Evolutionary conservation across 1,140 invertebrate species (phyloP), one percentile per base, ranked within the genome.

Genomic region (Chelonus insularis): DNA sequence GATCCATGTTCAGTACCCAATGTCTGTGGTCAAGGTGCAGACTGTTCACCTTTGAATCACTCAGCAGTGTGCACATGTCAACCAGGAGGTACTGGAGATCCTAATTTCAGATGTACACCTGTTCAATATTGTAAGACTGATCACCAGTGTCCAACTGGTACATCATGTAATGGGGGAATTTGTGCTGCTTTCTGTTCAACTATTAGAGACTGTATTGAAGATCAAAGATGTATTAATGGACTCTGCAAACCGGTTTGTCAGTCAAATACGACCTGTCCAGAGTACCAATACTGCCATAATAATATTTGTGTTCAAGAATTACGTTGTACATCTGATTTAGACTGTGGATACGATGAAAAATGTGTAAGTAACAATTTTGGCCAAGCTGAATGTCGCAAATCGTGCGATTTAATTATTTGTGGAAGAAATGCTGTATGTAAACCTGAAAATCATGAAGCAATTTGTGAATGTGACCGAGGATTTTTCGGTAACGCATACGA

Each of bases 41-140:
- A 86, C 47, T 94, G 92, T 71, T 79, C 79, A 9, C 83, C 89
- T 0, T 81, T 83, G 52, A 91, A 89, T 72, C 90, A 92, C 66
- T 84, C 88, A n/a, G 89, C 88, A 1, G 82, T 90, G 9, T 96
- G 94, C 71, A 86, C 85, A 4, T 96, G 94, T 74, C 80, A 87
- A 71, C 82, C 90, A 12, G 93, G 92, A 14, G 90, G 86, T 58
- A 93, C 92, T 7, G 93, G 94, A 47, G 91, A 95, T 80, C 90
- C 94, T 12, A 88, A 90, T 57, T 81, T 93, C 25, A 92, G 92
- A 7, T 94, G 92, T 72, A 87, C 91, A 34, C 84, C 86, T 2
- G 81, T 93, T 32, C 89, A 92, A 64, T 92, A 91, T 68, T 95
- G 93, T 72, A 87, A 86, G 47, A 77, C 79, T 65, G 90, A 94